These are phyloP conservation scores for Matsumurasca onukii DNA, from an alignment of 1,140 invertebrate species.

Conservation along the genomic window DNA sequence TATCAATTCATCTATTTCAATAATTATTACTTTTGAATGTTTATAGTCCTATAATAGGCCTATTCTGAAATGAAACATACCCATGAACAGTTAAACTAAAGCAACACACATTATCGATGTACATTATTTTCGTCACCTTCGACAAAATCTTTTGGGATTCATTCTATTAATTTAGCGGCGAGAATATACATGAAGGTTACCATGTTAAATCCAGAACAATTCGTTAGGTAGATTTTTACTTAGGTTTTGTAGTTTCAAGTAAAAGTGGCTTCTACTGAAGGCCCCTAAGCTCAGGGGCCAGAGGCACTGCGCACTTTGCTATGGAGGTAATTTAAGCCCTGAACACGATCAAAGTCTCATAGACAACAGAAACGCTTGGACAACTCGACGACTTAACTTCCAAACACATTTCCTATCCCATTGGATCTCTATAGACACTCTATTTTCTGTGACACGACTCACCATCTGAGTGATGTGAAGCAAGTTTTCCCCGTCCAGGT, in stretches of 20 bases:
- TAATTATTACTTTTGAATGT: no score
- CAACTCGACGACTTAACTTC: neutral
- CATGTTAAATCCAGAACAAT: no score
- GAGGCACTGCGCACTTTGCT: no score
- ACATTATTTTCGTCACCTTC: neutral
- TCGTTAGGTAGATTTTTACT: no score
- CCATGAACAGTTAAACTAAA: neutral
- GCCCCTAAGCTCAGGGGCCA: no score
- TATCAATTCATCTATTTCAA: neutral
- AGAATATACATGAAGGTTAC: no score
- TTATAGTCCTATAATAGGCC: no score
- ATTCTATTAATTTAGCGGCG: no score
- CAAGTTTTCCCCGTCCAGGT: constrained; percentile 59
- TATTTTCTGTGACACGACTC: constrained; percentile 44
- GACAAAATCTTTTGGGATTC: no score
- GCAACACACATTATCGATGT: neutral
- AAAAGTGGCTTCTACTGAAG: no score
- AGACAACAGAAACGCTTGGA: neutral
- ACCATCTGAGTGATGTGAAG: constrained; percentile 53
- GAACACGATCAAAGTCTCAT: neutral
- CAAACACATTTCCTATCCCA: neutral
- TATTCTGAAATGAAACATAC: neutral
- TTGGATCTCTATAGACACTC: constrained; percentile 33
- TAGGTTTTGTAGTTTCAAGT: no score
- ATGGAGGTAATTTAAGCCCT: neutral